A percentile compares a stretch with the other conserved stretches of the same genome.
Conservation (phyloP, 2,113 vertebrate genomes). For the Glaucidium brasilianum region DNA sequence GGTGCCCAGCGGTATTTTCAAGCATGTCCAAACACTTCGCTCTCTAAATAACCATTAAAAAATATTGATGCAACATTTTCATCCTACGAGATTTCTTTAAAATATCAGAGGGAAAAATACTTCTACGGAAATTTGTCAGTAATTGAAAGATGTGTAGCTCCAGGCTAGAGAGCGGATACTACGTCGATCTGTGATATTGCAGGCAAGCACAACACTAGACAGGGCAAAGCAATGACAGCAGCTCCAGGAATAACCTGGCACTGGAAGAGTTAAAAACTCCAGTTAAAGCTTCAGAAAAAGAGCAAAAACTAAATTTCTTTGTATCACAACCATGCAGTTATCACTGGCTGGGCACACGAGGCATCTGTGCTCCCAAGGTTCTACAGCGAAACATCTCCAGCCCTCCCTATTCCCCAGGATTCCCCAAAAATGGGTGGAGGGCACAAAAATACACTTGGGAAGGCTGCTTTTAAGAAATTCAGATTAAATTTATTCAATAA, state of each 20-base stretch:
- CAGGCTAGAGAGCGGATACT: neutral
- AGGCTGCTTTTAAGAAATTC: neutral
- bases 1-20: slow-evolving; percentile 23
- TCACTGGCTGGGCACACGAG: neutral
- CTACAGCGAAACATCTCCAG: neutral
- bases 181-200: neutral
- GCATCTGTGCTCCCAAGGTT: accelerated
- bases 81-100: neutral
- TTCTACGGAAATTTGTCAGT: neutral
- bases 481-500: neutral
- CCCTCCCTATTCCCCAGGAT: neutral
- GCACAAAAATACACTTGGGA: neutral
- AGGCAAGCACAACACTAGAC: neutral
- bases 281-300: neutral
- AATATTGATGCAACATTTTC: neutral
- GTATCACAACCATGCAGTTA: accelerated
- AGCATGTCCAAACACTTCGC: neutral
- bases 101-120: neutral
- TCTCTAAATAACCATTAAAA: slow-evolving; percentile 22
- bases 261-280: neutral
- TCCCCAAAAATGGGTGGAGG: neutral
- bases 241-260: neutral
- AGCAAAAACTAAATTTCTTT: neutral
- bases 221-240: neutral
- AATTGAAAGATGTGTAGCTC: neutral